Percentiles rank a stretch among this genome's conserved stretches.
phyloP scores from a whole-genome alignment of 2,113 vertebrate genomes.

The Romanogobio albipinnatus region DNA sequence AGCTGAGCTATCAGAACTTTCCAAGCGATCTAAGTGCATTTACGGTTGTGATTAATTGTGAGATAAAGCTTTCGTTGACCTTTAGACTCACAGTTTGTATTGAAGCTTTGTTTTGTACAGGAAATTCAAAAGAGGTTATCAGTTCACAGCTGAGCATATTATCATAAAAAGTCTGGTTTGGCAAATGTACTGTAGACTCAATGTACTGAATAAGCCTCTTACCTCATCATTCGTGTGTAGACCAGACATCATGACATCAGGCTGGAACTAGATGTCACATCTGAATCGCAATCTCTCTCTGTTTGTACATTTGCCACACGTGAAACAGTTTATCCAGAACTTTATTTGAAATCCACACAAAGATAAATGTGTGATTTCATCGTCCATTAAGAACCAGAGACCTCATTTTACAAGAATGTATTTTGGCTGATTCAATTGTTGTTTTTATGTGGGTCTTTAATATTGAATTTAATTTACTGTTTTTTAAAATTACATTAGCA shows the following conservation, averaged over 20 bases:
- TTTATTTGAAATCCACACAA: background rate
- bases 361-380: constrained; percentile 3
- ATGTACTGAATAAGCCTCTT: constrained; percentile 43
- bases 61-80: background rate
- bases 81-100: background rate
- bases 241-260: constrained; percentile 11
- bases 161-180: constrained; percentile 32
- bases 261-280: constrained; percentile 24
- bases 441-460: too few species aligned
- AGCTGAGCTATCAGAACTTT: background rate
- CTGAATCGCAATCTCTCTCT: background rate
- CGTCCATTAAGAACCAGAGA: background rate
- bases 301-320: background rate
- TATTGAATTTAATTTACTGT: too few species aligned
- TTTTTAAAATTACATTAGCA: background rate
- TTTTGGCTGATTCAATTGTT: background rate
- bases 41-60: background rate
- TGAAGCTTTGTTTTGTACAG: background rate
- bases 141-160: constrained; percentile 15
- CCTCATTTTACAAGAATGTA: background rate
- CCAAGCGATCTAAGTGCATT: background rate
- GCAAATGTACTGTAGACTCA: constrained; percentile 1
- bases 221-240: constrained; percentile 34
- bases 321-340: background rate
- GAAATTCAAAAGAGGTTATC: background rate